These are phyloP conservation scores for Bos javanicus DNA, from an alignment of 2,113 vertebrate genomes.

Conservation along the genomic window DNA sequence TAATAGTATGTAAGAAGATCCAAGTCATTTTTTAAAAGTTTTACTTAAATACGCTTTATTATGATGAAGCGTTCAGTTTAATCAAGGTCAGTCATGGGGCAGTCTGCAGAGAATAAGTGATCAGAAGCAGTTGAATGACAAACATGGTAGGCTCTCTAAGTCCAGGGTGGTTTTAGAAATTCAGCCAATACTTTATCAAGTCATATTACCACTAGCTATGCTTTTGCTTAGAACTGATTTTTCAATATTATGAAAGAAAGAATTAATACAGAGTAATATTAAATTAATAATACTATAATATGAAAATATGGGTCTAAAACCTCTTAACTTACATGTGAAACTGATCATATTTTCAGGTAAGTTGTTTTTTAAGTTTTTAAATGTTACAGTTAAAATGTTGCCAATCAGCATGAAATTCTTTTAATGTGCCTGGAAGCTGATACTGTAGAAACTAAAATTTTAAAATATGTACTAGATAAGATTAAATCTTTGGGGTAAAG, in stretches of 20 bases:
- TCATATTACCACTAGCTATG: background rate
- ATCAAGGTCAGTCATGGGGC: background rate
- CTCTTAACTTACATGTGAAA: background rate
- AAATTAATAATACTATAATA: background rate
- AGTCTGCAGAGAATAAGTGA: background rate
- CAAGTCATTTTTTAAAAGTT: background rate
- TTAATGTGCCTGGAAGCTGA: conserved; percentile 59
- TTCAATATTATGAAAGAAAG: background rate
- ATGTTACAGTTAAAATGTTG: conserved; percentile 52
- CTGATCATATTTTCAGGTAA: background rate
- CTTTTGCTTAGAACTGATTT: background rate
- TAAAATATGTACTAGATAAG: conserved; percentile 52
- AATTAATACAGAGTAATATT: background rate
- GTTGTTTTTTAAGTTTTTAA: background rate
- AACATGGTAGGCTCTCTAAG: background rate
- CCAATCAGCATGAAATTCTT: conserved; percentile 49
- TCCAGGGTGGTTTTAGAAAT: background rate
- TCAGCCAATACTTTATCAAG: background rate
- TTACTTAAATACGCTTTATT: background rate
- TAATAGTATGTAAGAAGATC: background rate
- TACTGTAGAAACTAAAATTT: conserved; percentile 55
- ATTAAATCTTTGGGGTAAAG: conserved; percentile 60
- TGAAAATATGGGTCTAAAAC: background rate
- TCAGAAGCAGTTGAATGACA: background rate
- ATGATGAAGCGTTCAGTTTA: background rate